Evolutionary conservation across 2,888 invertebrate genomes (phyloP).

Genomic region (Achlya flavicornis): DNA sequence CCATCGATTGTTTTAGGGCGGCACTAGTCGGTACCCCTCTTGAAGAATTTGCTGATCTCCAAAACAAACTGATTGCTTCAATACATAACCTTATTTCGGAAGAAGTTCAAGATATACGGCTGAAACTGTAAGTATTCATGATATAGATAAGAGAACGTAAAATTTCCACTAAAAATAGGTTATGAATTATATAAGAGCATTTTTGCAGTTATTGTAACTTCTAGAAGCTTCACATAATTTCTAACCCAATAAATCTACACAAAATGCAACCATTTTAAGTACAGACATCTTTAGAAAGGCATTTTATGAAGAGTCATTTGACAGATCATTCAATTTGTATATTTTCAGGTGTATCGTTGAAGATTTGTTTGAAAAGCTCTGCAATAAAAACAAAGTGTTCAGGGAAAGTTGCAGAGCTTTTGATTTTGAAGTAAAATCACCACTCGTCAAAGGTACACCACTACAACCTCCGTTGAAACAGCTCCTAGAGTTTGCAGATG

Average conservation of each 20-base stretch:
- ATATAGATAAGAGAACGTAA: not conserved
- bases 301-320: too few relatives aligned
- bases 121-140: conserved; percentile 59
- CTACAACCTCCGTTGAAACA: conserved; percentile 67
- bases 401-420: conserved; percentile 57
- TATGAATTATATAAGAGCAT: too few relatives aligned
- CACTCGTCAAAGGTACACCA: conserved; percentile 61
- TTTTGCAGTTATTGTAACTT: too few relatives aligned
- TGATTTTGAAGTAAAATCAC: conserved; percentile 47
- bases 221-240: too few relatives aligned
- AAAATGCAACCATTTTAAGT: too few relatives aligned
- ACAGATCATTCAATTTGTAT: conserved; percentile 8
- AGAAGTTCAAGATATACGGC: conserved; percentile 71
- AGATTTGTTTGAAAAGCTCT: conserved; percentile 66
- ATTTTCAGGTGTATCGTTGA: conserved; percentile 63
- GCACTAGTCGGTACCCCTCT: conserved; percentile 68
- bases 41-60: conserved; percentile 70
- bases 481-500: conserved; percentile 61
- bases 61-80: conserved; percentile 65
- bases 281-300: too few relatives aligned
- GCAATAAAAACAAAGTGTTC: conserved; percentile 57
- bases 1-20: conserved; percentile 62
- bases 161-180: too few relatives aligned
- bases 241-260: too few relatives aligned
- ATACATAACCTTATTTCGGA: conserved; percentile 69